Base-by-base conservation (phyloP, 2,113 vertebrate species). In the Thoracochromis brauschi region DNA sequence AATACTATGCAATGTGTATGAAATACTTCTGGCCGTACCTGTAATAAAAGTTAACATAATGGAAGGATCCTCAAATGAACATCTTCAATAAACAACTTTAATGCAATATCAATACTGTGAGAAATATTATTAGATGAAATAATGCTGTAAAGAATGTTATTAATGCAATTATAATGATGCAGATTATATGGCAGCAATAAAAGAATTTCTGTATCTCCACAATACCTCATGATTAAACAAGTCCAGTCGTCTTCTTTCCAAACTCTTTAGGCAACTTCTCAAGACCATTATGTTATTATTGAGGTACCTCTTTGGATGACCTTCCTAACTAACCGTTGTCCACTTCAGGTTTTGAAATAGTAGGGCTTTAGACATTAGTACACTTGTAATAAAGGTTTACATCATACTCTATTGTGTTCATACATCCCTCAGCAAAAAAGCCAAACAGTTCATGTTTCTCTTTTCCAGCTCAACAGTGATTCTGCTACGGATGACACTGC, bases 391-490 rank as follows among this genome's bases (percentile, higher is more conserved):
- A 78, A 51, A 33, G 26, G 26, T 51, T 78, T 78, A 49, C 17
- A 12, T 78, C 2, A 33, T 51, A 33, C 45, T 78, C 7, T 78
- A n/a, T 51, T 51, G 73, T 51, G 26, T 53, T 71, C 24, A 13
- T 79, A 6, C 17, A n/a, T 82, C 5, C 45, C 3, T 13, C 12
- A 38, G 8, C 12, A 42, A n/a, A 57, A 49, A 63, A 13, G 1
- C 26, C 85, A 60, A 93, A 33, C 13, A 6, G 7, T 16, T 3
- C 1, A 0, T 38, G 16, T 51, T 29, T 68, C 58, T 60, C 42
- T 85, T 45, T 85, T 79, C 8, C 88, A 99, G 99, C 94, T 99
- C 9, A 98, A 98, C 95, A 97, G 89, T 4, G 98, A 99, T 90
- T 97, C 97, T 8, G 95, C 97, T 3, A 96, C 96, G 0, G 98